Conservation (phyloP, 2,888 invertebrate species). For the Eledona agricola region DNA sequence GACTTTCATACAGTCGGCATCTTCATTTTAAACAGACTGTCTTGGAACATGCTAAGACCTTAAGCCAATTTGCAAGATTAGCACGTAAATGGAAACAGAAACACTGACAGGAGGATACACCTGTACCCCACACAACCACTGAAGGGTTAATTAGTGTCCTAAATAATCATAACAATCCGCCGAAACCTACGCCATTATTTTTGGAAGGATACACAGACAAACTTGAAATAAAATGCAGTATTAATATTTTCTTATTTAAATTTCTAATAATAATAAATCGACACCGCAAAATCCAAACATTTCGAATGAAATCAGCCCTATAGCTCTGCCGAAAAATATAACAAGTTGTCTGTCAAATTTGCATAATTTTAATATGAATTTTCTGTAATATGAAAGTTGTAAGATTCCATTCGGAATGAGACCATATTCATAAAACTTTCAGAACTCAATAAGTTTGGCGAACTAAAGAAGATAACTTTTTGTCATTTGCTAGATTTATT, state of each 20-base stretch:
- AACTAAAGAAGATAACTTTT: conserved; percentile 26
- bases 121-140: conserved; percentile 25
- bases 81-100: conserved; percentile 31
- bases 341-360: conserved; percentile 3
- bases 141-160: conserved; percentile 32
- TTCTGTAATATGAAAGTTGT: conserved; percentile 16
- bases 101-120: conserved; percentile 31
- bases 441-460: conserved; percentile 18
- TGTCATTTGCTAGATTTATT: conserved; percentile 14
- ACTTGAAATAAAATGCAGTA: no score
- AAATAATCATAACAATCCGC: conserved; percentile 27
- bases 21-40: conserved; percentile 17
- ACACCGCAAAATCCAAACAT: no score
- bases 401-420: conserved; percentile 16
- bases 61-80: conserved; percentile 34
- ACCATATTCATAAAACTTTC: conserved; percentile 28
- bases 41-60: conserved; percentile 23
- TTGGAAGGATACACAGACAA: no score
- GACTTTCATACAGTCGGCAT: conserved; percentile 17
- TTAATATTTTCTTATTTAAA: no score
- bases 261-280: no score
- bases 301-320: no score
- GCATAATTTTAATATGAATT: conserved; percentile 25
- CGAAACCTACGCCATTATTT: no score
- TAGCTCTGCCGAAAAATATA: no score